phyloP scores from a whole-genome alignment of 2,888 invertebrate genomes.

The Desoria tigrina region DNA sequence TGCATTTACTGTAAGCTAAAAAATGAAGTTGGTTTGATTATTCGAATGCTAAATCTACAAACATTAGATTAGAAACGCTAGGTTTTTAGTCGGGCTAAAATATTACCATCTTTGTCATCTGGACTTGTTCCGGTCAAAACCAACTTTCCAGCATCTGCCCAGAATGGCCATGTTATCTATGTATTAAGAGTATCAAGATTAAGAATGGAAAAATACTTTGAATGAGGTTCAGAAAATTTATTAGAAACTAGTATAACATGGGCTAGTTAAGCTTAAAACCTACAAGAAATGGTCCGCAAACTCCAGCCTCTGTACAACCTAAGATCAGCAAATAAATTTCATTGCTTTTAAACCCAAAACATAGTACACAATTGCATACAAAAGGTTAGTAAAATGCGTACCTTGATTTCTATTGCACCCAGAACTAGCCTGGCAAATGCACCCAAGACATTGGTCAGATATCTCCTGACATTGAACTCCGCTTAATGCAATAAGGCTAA shows the following conservation, averaged over 20 bases:
- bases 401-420: slow-evolving; percentile 51
- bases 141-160: slow-evolving; percentile 54
- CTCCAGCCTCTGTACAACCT: slow-evolving; percentile 46
- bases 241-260: no score
- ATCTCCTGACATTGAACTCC: slow-evolving; percentile 28
- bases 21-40: no score
- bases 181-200: no score
- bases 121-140: slow-evolving; percentile 27
- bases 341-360: no score
- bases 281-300: slow-evolving; percentile 55
- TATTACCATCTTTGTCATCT: slow-evolving; percentile 21
- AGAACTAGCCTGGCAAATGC: slow-evolving; percentile 62
- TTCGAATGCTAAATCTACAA: no score
- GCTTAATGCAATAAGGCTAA: neutral
- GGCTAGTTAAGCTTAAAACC: neutral
- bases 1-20: slow-evolving; percentile 55
- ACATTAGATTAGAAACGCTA: neutral
- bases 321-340: no score
- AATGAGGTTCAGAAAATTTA: no score
- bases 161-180: slow-evolving; percentile 55
- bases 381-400: no score
- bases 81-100: no score
- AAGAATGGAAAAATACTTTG: no score
- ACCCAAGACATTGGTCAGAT: slow-evolving; percentile 61
- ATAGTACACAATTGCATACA: no score